A percentile compares a stretch with the other conserved stretches of the same genome.
These are phyloP conservation scores for Eulemur macaco DNA, from an alignment of 2,113 vertebrate genomes.

Conservation along the genomic window DNA sequence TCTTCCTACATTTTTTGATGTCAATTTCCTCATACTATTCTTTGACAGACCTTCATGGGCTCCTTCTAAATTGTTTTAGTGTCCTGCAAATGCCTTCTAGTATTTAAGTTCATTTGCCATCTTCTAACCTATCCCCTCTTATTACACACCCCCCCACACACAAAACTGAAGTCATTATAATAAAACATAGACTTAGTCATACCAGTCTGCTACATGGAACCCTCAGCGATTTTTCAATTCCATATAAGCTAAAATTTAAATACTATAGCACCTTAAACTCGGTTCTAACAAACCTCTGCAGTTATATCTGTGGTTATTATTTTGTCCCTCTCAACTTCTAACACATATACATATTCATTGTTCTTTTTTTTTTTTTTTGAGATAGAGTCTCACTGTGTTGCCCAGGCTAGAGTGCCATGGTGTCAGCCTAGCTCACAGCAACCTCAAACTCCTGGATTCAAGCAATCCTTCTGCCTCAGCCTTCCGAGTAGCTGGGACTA, in stretches of 20 bases:
- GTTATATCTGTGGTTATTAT: background rate
- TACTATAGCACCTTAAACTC: background rate
- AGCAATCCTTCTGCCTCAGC: too few species aligned
- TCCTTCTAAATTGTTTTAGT: background rate
- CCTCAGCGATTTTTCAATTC: background rate
- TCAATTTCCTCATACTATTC: background rate
- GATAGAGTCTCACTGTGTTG: too few species aligned
- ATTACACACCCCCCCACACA: background rate
- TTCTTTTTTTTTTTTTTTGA: background rate
- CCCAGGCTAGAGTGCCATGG: too few species aligned
- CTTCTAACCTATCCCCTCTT: background rate
- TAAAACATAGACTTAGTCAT: background rate
- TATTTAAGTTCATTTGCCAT: background rate
- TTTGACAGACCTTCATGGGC: background rate
- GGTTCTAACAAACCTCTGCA: background rate
- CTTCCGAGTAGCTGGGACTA: too few species aligned
- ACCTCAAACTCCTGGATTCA: too few species aligned
- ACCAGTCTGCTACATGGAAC: background rate
- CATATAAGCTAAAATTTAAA: background rate
- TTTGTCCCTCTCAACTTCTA: background rate
- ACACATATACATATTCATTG: background rate
- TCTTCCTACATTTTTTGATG: background rate
- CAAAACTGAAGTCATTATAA: background rate
- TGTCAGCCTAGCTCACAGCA: too few species aligned
- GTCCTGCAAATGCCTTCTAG: background rate